phyloP scores from a whole-genome alignment of 2,888 invertebrate genomes.

The Homarus gammarus region DNA sequence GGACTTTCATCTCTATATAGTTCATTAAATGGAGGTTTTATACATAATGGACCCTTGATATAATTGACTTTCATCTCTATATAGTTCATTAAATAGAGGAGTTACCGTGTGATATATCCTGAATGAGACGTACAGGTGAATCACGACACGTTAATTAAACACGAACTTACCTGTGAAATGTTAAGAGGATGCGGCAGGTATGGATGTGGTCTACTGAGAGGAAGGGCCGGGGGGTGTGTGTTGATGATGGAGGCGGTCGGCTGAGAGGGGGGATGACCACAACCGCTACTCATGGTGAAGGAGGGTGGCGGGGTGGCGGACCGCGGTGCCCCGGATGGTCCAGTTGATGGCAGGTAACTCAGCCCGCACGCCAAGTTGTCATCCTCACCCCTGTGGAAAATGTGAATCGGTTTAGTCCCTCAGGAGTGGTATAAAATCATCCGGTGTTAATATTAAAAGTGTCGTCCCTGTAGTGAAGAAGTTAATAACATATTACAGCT shows the following conservation, averaged over 20 bases:
- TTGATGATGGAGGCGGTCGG: slow-evolving; percentile 17
- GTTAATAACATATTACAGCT: no score
- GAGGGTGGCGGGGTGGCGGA: slow-evolving; percentile 45
- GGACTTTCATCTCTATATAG: no score
- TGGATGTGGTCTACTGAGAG: slow-evolving; percentile 32
- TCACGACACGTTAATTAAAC: no score
- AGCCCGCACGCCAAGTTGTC: slow-evolving; percentile 57
- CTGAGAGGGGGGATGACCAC: slow-evolving; percentile 10
- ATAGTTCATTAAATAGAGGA: no score
- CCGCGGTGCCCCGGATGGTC: slow-evolving; percentile 13
- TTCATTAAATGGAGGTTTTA: no score
- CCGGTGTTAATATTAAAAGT: no score
- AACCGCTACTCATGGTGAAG: slow-evolving; percentile 32
- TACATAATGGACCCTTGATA: no score
- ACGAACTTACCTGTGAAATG: slow-evolving; percentile 21
- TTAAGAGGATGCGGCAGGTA: slow-evolving; percentile 28
- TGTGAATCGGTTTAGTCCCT: background rate
- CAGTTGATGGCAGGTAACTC: slow-evolving; percentile 50
- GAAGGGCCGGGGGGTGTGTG: slow-evolving; percentile 38
- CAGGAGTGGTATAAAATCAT: background rate
- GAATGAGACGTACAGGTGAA: no score
- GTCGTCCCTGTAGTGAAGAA: no score
- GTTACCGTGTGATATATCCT: no score
- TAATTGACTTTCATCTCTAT: no score
- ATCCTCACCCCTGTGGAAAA: slow-evolving; percentile 48